These are phyloP conservation scores for Myotis yumanensis DNA, from an alignment of 2,113 vertebrate genomes.

Conservation along the genomic window DNA sequence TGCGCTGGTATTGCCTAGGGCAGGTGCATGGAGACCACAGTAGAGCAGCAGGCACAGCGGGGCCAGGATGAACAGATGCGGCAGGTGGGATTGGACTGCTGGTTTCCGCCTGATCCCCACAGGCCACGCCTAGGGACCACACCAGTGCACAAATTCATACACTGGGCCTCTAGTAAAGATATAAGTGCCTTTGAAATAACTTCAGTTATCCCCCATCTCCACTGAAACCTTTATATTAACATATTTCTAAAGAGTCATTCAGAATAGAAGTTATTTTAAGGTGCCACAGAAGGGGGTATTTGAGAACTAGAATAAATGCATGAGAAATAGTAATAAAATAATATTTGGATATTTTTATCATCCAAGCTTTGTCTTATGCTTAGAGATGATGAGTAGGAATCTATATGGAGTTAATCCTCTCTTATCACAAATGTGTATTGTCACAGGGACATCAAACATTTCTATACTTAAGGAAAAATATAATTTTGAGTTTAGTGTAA, in stretches of 20 bases:
- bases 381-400: neutral
- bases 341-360: neutral
- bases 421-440: neutral
- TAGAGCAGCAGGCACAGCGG: too few relatives aligned
- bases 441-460: neutral
- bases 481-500: neutral
- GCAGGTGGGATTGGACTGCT: too few relatives aligned
- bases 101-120: too few relatives aligned
- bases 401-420: neutral
- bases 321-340: slow-evolving; percentile 6
- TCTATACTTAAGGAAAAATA: neutral
- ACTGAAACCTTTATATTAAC: neutral
- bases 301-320: neutral
- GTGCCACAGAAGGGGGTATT: neutral
- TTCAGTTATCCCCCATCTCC: neutral
- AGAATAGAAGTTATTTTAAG: neutral
- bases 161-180: neutral
- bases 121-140: too few relatives aligned
- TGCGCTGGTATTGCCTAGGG: too few relatives aligned
- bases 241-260: neutral
- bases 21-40: too few relatives aligned
- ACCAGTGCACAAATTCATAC: too few relatives aligned
- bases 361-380: neutral
- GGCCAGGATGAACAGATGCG: too few relatives aligned
- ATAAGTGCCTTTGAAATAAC: neutral